Base-by-base conservation (phyloP, 2,888 invertebrate genomes). In the Cylloceria caligata region DNA sequence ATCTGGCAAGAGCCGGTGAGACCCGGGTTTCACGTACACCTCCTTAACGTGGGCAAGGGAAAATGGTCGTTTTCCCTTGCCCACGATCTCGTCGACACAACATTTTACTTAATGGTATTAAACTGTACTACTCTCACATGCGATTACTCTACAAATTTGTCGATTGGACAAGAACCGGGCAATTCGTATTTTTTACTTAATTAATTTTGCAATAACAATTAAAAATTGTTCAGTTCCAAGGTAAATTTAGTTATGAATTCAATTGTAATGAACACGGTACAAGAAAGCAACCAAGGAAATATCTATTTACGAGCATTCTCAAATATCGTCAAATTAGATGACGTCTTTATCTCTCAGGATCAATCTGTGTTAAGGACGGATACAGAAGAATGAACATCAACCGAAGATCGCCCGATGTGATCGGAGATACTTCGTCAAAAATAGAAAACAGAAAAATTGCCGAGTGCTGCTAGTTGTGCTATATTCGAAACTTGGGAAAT, bases 21-120 rank as follows among this genome's bases (percentile, higher is more conserved):
- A n/a, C n/a, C n/a, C n/a, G n/a, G n/a, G n/a, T n/a, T n/a, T n/a
- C n/a, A n/a, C n/a, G n/a, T n/a, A n/a, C n/a, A n/a, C n/a, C n/a
- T n/a, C n/a, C n/a, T n/a, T n/a, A n/a, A n/a, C n/a, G n/a, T n/a
- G n/a, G n/a, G n/a, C n/a, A n/a, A n/a, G n/a, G n/a, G n/a, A 27
- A 64, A 60, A 30, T 45, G n/a, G n/a, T 60, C 21, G 64, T 68
- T 64, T 27, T 65, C 72, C 16, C 36, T 36, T 62, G 16, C 27
- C 49, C 47, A 39, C 64, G 62, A 72, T 42, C 77, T 79, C 71
- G 84, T 83, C 81, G 74, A 86, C 85, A 85, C 83, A 74, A 81
- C 68, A 85, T 75, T 82, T 83, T 86, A 83, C 86, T 86, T 85
- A 84, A 80, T 65, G n/a, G 68, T 16, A 47, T 47, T 67, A 60